Evolutionary conservation across 2,113 vertebrate genomes (phyloP).

Genomic region (Eulacestoma nigropectus): DNA sequence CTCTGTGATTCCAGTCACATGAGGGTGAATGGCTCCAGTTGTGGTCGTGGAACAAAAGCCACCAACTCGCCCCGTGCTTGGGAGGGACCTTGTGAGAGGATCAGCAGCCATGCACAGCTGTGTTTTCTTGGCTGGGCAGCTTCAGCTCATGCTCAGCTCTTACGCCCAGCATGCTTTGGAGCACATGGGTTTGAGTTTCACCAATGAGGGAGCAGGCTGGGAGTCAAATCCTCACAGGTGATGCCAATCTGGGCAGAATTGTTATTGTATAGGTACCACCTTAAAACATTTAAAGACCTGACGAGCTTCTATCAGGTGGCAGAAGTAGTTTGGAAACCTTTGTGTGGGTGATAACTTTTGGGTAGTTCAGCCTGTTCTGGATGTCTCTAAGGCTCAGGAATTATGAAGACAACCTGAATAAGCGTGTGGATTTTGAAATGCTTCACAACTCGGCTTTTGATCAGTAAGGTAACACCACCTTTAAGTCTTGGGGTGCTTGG

Average conservation of each 20-base stretch:
- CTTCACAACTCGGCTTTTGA: background rate
- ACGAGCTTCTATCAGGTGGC: background rate
- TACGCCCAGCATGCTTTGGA: background rate
- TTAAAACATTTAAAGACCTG: background rate
- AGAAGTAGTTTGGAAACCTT: accelerated
- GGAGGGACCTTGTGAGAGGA: background rate
- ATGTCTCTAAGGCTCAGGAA: background rate
- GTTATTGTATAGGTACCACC: accelerated
- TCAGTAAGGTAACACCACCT: background rate
- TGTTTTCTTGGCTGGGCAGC: background rate
- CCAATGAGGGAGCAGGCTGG: background rate
- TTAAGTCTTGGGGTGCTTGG: background rate
- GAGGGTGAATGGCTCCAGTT: background rate
- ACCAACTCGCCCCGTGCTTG: background rate
- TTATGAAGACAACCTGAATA: background rate
- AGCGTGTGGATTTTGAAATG: background rate
- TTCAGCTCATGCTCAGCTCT: background rate
- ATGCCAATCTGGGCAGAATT: background rate
- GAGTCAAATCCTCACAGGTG: background rate
- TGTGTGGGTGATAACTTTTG: background rate
- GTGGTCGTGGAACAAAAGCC: background rate
- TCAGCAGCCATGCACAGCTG: background rate
- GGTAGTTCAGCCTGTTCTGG: background rate
- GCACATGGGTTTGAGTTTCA: background rate
- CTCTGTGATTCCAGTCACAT: background rate